A percentile compares a stretch with the other conserved stretches of the same genome.
Conservation (phyloP, 2,888 invertebrate species). For the Drosophila phalerata region DNA sequence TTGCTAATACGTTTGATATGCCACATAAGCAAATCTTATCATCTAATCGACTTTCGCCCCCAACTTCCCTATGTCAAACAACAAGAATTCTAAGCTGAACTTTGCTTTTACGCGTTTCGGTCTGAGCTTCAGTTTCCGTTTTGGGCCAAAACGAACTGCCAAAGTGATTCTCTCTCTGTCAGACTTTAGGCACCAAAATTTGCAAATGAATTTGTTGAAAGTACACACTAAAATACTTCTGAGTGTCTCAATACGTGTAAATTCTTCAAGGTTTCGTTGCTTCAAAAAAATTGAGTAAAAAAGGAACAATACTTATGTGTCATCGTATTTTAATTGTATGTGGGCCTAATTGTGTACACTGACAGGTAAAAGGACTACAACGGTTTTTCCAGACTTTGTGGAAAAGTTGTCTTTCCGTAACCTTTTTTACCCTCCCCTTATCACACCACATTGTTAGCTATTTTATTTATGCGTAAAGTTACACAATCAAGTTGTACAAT, state of each 20-base stretch:
- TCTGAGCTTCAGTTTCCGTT: constrained; percentile 19
- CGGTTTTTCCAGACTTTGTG: constrained; percentile 19
- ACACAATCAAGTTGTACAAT: constrained; percentile 58
- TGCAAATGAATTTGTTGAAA: constrained; percentile 35
- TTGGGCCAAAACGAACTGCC: constrained; percentile 8
- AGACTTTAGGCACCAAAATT: constrained; percentile 22
- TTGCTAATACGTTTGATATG: constrained; percentile 50
- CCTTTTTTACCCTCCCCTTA: constrained; percentile 33
- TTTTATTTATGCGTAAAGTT: constrained; percentile 68
- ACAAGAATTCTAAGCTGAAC: constrained; percentile 19
- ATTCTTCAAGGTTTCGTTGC: too few relatives aligned
- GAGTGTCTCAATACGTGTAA: too few relatives aligned
- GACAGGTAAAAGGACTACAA: constrained; percentile 26
- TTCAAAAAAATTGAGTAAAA: too few relatives aligned
- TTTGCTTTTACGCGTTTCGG: constrained; percentile 38
- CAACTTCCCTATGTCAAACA: constrained; percentile 7
- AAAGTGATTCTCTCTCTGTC: constrained; percentile 18
- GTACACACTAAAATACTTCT: constrained; percentile 1
- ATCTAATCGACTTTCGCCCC: constrained; percentile 50
- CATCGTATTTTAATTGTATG: too few relatives aligned
- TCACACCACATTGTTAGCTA: constrained; percentile 59
- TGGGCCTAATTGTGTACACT: constrained; percentile 7
- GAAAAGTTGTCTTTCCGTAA: constrained; percentile 44
- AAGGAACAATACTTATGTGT: too few relatives aligned
- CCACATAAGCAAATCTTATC: constrained; percentile 45